Conservation (phyloP, 2,888 invertebrate genomes). For the Sepioteuthis lessoniana region DNA sequence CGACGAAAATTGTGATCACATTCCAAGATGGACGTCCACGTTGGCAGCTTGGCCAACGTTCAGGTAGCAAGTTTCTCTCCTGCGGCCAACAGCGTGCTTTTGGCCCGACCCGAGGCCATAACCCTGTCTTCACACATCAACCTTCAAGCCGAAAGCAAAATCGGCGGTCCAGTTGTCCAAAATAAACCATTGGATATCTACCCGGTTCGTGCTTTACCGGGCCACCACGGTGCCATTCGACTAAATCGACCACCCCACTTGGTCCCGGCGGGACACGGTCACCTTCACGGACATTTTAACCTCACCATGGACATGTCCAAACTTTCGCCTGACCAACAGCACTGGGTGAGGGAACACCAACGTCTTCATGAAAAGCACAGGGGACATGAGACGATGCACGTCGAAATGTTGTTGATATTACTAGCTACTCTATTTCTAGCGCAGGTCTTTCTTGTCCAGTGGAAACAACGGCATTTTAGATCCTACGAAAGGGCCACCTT, state of each 20-base stretch:
- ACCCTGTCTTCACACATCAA: background rate
- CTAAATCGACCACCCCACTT: background rate
- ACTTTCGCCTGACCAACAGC: constrained; percentile 14
- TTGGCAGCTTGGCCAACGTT: background rate
- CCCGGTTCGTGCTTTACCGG: background rate
- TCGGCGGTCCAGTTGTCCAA: background rate
- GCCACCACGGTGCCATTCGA: background rate
- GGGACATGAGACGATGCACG: constrained; percentile 98
- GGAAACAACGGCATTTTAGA: constrained; percentile 94
- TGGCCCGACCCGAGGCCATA: background rate
- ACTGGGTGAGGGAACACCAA: constrained; percentile 72
- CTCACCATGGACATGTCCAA: background rate
- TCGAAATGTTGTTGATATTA: constrained; percentile 95
- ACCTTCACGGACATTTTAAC: constrained; percentile 16
- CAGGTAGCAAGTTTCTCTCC: background rate
- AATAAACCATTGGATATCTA: background rate
- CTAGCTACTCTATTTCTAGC: constrained; percentile 90
- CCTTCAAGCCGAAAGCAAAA: background rate
- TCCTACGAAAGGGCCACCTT: constrained; percentile 95
- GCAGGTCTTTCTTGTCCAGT: constrained; percentile 92
- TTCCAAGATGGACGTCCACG: constrained; percentile 1
- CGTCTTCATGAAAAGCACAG: constrained; percentile 78
- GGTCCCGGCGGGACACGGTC: background rate
- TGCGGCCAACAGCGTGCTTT: background rate
- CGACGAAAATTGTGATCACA: background rate